Evolutionary conservation across 2,113 vertebrate genomes (phyloP).

Genomic region (Hippoglossus stenolepis): DNA sequence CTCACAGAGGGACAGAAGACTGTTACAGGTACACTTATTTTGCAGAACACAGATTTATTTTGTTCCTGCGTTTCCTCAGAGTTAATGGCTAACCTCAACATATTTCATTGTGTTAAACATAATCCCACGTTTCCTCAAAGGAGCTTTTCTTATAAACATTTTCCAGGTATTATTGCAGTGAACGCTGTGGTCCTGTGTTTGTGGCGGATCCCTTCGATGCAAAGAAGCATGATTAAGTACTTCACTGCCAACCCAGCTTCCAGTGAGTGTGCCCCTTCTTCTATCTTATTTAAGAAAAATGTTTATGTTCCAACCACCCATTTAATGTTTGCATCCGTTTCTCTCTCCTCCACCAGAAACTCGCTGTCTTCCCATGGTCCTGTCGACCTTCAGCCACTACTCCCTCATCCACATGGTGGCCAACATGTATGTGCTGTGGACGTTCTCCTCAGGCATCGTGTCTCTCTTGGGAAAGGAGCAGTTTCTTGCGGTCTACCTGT

Average conservation of each 20-base stretch:
- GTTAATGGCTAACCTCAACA: too few species aligned
- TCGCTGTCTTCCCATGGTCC: constrained; percentile 92
- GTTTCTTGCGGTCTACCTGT: constrained; percentile 94
- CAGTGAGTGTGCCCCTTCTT: constrained; percentile 84
- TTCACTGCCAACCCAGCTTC: constrained; percentile 95
- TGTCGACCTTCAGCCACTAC: constrained; percentile 96
- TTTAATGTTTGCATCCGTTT: neutral
- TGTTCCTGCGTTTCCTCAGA: neutral
- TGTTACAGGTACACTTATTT: constrained; percentile 85
- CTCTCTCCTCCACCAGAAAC: constrained; percentile 78
- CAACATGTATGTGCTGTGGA: constrained; percentile 99
- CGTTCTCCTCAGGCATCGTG: constrained; percentile 93
- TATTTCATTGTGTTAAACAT: neutral
- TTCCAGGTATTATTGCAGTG: constrained; percentile 91
- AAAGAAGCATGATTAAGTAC: constrained; percentile 91
- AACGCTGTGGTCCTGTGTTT: constrained; percentile 92
- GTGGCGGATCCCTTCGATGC: constrained; percentile 91
- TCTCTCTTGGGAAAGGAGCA: constrained; percentile 93
- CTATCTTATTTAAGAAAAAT: neutral
- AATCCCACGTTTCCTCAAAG: neutral
- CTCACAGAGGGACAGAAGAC: constrained; percentile 93
- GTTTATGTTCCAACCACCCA: neutral
- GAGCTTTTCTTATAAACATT: neutral
- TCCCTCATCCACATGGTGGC: constrained; percentile 94
- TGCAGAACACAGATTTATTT: neutral